Base-by-base conservation (phyloP, 2,797 vertebrate genomes). In the Zenarchopterus dispar region DNA sequence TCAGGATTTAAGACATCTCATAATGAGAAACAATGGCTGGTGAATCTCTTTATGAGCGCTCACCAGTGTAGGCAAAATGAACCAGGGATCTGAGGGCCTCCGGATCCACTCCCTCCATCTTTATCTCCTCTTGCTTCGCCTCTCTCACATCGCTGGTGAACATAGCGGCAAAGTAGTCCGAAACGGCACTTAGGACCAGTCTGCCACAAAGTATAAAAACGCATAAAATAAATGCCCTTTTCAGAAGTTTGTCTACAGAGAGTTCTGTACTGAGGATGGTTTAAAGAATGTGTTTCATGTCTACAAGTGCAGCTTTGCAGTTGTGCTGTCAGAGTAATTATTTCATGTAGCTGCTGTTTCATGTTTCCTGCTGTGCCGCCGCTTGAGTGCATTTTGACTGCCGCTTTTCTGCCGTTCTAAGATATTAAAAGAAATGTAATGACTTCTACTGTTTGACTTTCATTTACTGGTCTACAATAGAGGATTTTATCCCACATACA, bases 111-210 rank as follows among this genome's bases (percentile, higher is more conserved):
- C 97, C 97, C 80, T 99, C 97, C 95, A 99, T 98, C 89, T 95
- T 99, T 88, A 99, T 94, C 89, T 99, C 98, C 77, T 99, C 96
- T 84, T 99, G 95, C 84, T 96, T 99, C 0, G 97, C 97, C 80
- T 99, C 97, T 59, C 93, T 92, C 62, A 99, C 95, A 0, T 99
- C 97, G 21, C 92, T 99, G 75, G 96, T 99, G 92, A 99, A 99
- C 97, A 99, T 99, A 2, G 97, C 97, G 60, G 97, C 96, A 80
- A 99, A 99, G 80, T 99, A 99, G 91, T 99, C 96, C 0, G 97
- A 99, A 45, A 95, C 97, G 1, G 97, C 95, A 4, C 97, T 97
- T 62, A 99, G 93, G 68, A 99, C 96, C 83, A 99, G 78, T 87
- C 97, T 99, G 89, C 17, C 64, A 36, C 54, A 75, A 57, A 91